Conservation (phyloP, 2,888 invertebrate species). For the Gnatocerus cornutus region DNA sequence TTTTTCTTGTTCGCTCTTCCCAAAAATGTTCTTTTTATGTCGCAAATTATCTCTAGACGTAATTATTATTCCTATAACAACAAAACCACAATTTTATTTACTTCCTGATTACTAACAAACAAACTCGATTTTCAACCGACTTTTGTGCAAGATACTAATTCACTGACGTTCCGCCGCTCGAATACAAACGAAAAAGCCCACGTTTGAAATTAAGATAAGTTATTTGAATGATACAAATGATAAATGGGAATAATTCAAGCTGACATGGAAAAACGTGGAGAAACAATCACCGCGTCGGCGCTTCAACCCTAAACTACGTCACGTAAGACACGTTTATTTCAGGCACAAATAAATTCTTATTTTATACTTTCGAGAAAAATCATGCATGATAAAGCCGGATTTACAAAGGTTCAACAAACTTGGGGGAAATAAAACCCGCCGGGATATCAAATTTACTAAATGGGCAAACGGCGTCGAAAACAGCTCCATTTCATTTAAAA, state of each 20-base stretch:
- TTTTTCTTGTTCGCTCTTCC: conserved; percentile 54
- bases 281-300: conserved; percentile 10
- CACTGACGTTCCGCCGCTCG: conserved; percentile 4
- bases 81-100: conserved; percentile 30
- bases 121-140: conserved; percentile 3
- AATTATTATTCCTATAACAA: conserved; percentile 49
- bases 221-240: conserved; percentile 23
- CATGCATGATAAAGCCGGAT: background rate
- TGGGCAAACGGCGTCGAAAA: no score
- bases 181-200: conserved; percentile 6
- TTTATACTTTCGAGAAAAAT: background rate
- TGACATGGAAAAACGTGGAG: conserved; percentile 21
- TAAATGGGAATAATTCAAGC: conserved; percentile 11
- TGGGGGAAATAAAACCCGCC: no score
- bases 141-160: background rate
- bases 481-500: no score
- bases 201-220: conserved; percentile 9
- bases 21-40: conserved; percentile 45
- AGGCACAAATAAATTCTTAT: conserved; percentile 9
- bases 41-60: conserved; percentile 44
- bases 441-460: no score
- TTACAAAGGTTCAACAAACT: no score
- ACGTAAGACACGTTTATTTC: conserved; percentile 3
- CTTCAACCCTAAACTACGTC: conserved; percentile 4
- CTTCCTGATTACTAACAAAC: conserved; percentile 9